Percentiles rank a stretch among this genome's conserved stretches.
Conservation (phyloP, 2,113 vertebrate genomes). For the Mormoops blainvillei region DNA sequence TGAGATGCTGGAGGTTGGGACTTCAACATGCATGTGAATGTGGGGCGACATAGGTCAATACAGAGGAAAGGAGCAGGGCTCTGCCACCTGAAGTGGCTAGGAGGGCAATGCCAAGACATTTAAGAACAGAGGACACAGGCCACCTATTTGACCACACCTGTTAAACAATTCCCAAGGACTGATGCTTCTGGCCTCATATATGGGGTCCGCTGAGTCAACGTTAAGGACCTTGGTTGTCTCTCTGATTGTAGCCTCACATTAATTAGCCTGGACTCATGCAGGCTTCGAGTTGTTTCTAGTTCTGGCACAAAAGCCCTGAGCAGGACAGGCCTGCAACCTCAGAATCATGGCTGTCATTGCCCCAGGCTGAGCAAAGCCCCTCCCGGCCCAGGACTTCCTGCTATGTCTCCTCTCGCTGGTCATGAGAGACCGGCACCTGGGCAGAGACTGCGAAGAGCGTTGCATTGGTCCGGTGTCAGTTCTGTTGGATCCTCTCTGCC, state of each 20-base stretch:
- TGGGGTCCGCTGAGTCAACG: fast-evolving
- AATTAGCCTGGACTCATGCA: neutral
- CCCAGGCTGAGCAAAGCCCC: neutral
- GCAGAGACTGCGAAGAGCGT: neutral
- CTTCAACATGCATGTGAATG: neutral
- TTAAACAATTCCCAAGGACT: neutral
- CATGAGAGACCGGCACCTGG: neutral
- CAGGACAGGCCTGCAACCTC: neutral
- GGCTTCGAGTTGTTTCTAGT: neutral
- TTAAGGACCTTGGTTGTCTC: neutral
- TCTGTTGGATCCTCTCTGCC: neutral
- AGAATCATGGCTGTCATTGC: fast-evolving
- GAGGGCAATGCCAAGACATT: neutral
- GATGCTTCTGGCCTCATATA: neutral
- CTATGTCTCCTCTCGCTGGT: fast-evolving
- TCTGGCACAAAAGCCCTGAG: neutral
- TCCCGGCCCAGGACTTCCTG: neutral
- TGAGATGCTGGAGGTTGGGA: neutral
- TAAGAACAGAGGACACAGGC: neutral
- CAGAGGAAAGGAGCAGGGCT: neutral
- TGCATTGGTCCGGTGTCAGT: neutral
- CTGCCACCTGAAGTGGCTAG: fast-evolving
- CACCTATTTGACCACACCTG: neutral
- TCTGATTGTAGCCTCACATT: neutral
- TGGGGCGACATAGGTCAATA: neutral